A percentile compares a stretch with the other conserved stretches of the same genome.
Conservation (phyloP, 2,888 invertebrate species). For the Watsonalla binaria region DNA sequence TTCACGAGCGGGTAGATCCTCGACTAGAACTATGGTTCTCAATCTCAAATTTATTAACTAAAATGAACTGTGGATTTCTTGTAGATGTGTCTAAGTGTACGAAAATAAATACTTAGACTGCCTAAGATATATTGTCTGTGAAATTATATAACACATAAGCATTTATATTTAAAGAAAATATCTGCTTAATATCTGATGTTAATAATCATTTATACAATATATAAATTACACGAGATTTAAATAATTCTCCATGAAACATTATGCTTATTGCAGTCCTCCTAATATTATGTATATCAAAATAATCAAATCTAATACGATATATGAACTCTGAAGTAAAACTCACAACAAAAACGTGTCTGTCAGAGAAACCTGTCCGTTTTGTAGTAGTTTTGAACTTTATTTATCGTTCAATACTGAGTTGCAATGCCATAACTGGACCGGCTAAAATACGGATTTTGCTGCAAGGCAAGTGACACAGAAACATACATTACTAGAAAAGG, state of each 20-base stretch:
- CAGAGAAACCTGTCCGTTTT: conserved; percentile 9
- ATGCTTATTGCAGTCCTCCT: background rate
- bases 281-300: background rate
- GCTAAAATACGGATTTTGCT: conserved; percentile 43
- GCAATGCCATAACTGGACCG: conserved; percentile 51
- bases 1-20: too few relatives aligned
- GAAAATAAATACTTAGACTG: too few relatives aligned
- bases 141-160: too few relatives aligned
- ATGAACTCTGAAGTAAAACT: background rate
- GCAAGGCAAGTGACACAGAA: conserved; percentile 6
- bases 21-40: too few relatives aligned
- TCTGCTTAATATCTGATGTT: too few relatives aligned
- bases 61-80: too few relatives aligned
- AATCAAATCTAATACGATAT: background rate
- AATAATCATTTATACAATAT: too few relatives aligned
- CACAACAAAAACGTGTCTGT: background rate
- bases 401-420: conserved; percentile 50
- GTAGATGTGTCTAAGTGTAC: too few relatives aligned
- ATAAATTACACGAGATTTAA: too few relatives aligned
- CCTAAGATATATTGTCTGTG: too few relatives aligned
- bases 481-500: conserved; percentile 6
- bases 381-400: conserved; percentile 36
- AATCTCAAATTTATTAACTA: too few relatives aligned
- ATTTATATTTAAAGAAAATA: too few relatives aligned
- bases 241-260: background rate